A percentile compares a stretch with the other conserved stretches of the same genome.
Conservation (phyloP, 2,888 invertebrate species). For the Octodonta nipae region DNA sequence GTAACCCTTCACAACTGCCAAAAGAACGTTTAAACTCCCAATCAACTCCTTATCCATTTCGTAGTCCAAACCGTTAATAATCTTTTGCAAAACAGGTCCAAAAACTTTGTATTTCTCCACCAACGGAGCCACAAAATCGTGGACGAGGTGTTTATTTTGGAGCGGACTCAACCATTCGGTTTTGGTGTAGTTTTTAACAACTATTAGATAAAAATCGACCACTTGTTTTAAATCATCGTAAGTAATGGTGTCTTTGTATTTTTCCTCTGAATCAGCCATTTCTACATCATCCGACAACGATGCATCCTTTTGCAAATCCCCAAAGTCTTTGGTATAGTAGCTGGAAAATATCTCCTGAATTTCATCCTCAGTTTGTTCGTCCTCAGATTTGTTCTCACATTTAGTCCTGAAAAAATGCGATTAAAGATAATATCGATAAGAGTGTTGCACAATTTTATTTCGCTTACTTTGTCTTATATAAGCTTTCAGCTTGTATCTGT, state of each 20-base stretch:
- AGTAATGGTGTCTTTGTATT: conserved; percentile 27
- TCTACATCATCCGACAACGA: conserved; percentile 13
- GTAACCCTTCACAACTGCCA: conserved; percentile 40
- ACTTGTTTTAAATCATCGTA: conserved; percentile 46
- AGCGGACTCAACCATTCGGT: conserved; percentile 47
- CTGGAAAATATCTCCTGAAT: conserved; percentile 59
- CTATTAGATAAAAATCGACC: conserved; percentile 46
- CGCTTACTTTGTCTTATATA: conserved; percentile 55
- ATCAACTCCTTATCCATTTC: conserved; percentile 41
- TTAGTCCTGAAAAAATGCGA: conserved; percentile 38
- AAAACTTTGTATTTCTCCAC: conserved; percentile 48
- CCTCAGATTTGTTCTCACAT: conserved; percentile 55
- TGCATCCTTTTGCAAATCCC: conserved; percentile 43
- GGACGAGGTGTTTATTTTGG: conserved; percentile 22
- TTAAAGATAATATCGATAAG: conserved; percentile 3
- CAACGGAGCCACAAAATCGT: conserved; percentile 40
- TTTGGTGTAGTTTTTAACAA: conserved; percentile 44
- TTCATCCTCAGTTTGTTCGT: conserved; percentile 50
- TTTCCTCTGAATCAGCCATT: conserved; percentile 12
- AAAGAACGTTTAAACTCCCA: conserved; percentile 45
- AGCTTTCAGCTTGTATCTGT: conserved; percentile 60
- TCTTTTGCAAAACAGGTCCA: conserved; percentile 40
- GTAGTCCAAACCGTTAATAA: conserved; percentile 41
- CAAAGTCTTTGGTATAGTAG: conserved; percentile 53
- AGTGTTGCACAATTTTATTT: neutral